Conservation (phyloP, 2,888 invertebrate genomes). For the Lithophane socia region DNA sequence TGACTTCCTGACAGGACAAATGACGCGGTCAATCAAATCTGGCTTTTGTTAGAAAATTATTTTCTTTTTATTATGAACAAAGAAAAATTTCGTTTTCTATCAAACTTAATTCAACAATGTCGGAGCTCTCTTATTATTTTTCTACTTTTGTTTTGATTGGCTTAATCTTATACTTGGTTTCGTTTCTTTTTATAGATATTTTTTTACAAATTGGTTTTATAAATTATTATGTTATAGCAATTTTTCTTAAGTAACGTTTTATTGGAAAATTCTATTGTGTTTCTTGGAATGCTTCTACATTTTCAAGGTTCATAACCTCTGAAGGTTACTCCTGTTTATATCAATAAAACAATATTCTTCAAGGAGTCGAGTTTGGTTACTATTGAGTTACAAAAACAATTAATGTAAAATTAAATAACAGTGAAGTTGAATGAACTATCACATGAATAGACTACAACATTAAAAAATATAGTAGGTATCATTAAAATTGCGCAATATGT, state of each 20-base stretch:
- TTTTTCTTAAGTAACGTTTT: slow-evolving; percentile 29
- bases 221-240: slow-evolving; percentile 30
- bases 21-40: slow-evolving; percentile 69
- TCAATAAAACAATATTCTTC: background rate
- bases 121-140: slow-evolving; percentile 64
- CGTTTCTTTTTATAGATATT: slow-evolving; percentile 37
- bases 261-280: slow-evolving; percentile 22
- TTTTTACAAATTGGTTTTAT: slow-evolving; percentile 32
- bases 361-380: background rate
- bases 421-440: too few relatives aligned
- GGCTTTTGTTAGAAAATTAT: slow-evolving; percentile 67
- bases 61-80: slow-evolving; percentile 72
- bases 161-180: slow-evolving; percentile 50
- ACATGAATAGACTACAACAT: background rate
- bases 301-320: background rate
- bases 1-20: slow-evolving; percentile 51
- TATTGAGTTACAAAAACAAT: background rate
- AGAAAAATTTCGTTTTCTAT: slow-evolving; percentile 71
- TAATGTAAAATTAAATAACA: too few relatives aligned
- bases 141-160: slow-evolving; percentile 68
- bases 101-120: slow-evolving; percentile 76
- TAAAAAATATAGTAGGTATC: too few relatives aligned
- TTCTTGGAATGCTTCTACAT: background rate
- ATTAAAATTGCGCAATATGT: too few relatives aligned
- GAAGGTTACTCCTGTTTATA: background rate